Evolutionary conservation across 2,888 invertebrate species (phyloP).

Genomic region (Temnothorax unifasciatus): DNA sequence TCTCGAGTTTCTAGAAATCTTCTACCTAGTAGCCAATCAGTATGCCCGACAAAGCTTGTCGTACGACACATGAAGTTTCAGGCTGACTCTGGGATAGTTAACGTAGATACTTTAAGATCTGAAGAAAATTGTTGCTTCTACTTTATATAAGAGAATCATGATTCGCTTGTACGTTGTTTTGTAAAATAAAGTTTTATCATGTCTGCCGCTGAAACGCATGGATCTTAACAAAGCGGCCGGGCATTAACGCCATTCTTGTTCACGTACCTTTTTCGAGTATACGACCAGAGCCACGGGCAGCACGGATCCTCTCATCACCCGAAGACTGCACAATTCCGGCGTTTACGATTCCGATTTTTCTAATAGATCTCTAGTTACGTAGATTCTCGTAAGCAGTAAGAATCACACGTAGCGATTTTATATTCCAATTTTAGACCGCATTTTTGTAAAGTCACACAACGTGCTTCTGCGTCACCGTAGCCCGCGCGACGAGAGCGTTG

Average conservation of each 20-base stretch:
- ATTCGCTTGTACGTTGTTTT: conserved; percentile 53
- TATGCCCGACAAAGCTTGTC: no score
- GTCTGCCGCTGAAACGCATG: conserved; percentile 13
- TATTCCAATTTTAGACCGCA: conserved; percentile 15
- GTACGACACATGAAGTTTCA: no score
- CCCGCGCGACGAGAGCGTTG: conserved; percentile 40
- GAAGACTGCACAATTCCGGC: conserved; percentile 64
- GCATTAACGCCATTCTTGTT: conserved; percentile 28
- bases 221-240: conserved; percentile 1
- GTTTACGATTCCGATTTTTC: conserved; percentile 56
- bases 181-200: conserved; percentile 49
- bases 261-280: conserved; percentile 39
- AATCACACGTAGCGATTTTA: conserved; percentile 51
- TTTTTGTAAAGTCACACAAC: conserved; percentile 23
- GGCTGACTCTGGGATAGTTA: background rate
- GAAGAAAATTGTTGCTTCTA: conserved; percentile 39
- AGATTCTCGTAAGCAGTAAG: conserved; percentile 48
- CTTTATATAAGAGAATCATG: conserved; percentile 31
- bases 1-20: no score
- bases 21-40: no score
- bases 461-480: conserved; percentile 28
- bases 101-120: conserved; percentile 25
- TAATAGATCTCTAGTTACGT: conserved; percentile 54
- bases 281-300: conserved; percentile 26
- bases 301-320: conserved; percentile 55